phyloP scores from a whole-genome alignment of 2,113 vertebrate genomes.

The Aldabrachelys gigantea region DNA sequence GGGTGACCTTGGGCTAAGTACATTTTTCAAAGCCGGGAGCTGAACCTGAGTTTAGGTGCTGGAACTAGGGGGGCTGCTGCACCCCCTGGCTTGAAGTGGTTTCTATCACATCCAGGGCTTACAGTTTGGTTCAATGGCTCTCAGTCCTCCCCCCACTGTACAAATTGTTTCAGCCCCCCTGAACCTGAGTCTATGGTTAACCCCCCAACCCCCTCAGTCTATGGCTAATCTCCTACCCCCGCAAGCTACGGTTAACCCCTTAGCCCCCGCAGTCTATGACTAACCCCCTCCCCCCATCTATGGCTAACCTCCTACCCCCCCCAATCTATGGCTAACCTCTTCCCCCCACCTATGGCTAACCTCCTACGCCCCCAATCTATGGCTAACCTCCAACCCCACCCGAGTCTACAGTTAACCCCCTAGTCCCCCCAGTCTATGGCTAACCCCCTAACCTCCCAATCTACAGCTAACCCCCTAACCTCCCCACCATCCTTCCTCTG shows the following conservation, averaged over 20 bases:
- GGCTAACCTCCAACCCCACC: background rate
- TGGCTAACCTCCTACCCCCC: background rate
- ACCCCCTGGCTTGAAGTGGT: no score
- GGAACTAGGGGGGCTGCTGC: no score
- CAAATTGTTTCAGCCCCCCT: no score
- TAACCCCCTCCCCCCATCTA: background rate
- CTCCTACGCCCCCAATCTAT: background rate
- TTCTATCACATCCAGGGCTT: no score
- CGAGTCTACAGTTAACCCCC: background rate
- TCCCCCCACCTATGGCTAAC: background rate
- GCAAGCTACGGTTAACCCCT: no score
- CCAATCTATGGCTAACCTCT: no score
- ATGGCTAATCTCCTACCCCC: background rate
- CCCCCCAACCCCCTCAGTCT: background rate
- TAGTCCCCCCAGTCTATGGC: background rate
- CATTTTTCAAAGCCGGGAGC: background rate
- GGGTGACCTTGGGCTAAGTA: background rate
- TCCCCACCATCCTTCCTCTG: background rate
- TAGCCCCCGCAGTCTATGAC: background rate
- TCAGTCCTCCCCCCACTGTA: no score
- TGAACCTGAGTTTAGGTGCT: background rate
- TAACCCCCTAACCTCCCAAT: background rate
- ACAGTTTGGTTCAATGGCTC: no score
- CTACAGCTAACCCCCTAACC: background rate
- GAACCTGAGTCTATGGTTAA: no score